phyloP scores from a whole-genome alignment of 2,113 vertebrate species.

The Pelusios castaneus region DNA sequence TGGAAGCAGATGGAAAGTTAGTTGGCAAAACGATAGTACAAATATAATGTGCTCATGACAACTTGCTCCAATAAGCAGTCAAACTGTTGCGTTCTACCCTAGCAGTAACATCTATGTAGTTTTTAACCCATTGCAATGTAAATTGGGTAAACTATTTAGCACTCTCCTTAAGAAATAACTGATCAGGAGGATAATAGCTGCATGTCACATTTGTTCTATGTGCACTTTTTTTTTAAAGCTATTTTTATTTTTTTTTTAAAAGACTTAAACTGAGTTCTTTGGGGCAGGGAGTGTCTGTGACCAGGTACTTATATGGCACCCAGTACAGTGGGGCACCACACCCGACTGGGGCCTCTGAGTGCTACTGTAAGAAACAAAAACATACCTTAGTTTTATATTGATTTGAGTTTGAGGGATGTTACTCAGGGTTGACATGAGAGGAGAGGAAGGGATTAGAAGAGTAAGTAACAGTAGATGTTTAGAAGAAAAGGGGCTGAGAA shows the following conservation, averaged over 20 bases:
- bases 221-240: background rate
- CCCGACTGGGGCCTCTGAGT: background rate
- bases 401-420: constrained; percentile 7
- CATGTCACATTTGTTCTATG: background rate
- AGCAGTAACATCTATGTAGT: background rate
- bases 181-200: background rate
- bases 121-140: constrained; percentile 14
- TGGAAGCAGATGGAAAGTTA: constrained; percentile 56
- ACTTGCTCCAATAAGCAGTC: constrained; percentile 13
- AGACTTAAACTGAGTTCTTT: background rate
- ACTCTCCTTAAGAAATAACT: background rate
- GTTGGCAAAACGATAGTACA: constrained; percentile 10
- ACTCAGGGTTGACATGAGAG: background rate
- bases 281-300: background rate
- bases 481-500: background rate
- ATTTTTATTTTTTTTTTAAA: background rate
- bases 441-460: constrained; percentile 15
- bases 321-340: background rate
- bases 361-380: background rate
- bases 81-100: constrained; percentile 37
- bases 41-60: constrained; percentile 5
- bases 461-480: background rate
- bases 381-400: background rate
- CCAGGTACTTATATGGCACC: background rate
- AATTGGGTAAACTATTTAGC: background rate